Conservation (phyloP, 92 coral and sea anemone genomes). For the Epizoanthus ramosus region DNA sequence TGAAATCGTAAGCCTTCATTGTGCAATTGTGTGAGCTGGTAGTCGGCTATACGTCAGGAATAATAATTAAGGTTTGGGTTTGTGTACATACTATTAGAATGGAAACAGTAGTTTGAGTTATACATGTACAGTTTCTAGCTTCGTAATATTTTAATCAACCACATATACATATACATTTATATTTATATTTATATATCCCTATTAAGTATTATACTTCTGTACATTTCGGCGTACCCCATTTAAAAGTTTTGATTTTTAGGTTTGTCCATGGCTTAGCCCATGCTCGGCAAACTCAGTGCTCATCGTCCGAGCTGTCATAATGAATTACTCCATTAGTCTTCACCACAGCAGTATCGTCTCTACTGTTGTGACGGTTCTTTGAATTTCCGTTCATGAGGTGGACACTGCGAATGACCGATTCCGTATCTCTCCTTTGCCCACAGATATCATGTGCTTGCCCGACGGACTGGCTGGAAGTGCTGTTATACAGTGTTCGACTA, state of each 20-base stretch:
- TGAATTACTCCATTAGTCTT: slow-evolving; percentile 60
- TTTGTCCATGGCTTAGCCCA: background rate
- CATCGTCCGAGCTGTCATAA: slow-evolving; percentile 68
- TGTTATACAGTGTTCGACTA: slow-evolving; percentile 64
- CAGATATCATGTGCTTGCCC: slow-evolving; percentile 38
- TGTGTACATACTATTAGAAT: background rate
- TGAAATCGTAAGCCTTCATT: background rate
- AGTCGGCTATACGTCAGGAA: no score
- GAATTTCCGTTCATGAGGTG: slow-evolving; percentile 73
- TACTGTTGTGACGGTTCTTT: slow-evolving; percentile 33
- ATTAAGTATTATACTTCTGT: no score
- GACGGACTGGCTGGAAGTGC: background rate
- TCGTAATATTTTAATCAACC: no score
- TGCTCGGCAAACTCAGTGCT: slow-evolving; percentile 23
- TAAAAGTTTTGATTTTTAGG: background rate
- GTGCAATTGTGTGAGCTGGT: background rate
- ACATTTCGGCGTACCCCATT: background rate
- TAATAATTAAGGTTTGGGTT: background rate
- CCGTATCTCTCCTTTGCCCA: slow-evolving; percentile 57
- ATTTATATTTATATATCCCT: no score
- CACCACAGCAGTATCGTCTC: slow-evolving; percentile 30
- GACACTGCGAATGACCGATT: slow-evolving; percentile 70
- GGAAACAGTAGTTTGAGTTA: background rate
- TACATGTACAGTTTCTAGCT: no score
- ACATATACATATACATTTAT: no score